Conservation (phyloP, 2,888 invertebrate species). For the Napeogenes inachia region DNA sequence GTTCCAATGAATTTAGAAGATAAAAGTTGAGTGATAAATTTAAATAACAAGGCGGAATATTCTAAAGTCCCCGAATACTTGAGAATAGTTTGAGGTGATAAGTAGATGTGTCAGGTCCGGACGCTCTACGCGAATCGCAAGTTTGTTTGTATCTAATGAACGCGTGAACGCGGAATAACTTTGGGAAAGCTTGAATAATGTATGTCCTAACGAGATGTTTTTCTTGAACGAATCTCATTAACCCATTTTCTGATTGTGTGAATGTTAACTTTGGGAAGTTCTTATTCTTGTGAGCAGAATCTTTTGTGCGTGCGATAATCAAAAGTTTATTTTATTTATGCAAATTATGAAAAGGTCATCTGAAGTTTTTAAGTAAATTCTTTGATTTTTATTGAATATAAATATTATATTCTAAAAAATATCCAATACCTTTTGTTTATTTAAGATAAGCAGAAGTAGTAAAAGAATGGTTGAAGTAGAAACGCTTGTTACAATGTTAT, state of each 20-base stretch:
- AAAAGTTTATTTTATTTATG: conserved; percentile 37
- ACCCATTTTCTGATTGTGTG: conserved; percentile 75
- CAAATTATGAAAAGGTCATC: conserved; percentile 36
- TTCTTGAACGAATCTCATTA: conserved; percentile 77
- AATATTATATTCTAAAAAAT: not conserved
- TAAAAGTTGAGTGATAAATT: conserved; percentile 78
- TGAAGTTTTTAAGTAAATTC: not conserved
- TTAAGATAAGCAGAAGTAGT: no score
- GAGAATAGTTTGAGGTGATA: conserved; percentile 72
- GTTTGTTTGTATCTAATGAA: conserved; percentile 72
- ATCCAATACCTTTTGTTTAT: no score
- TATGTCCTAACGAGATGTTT: conserved; percentile 77
- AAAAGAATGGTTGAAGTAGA: no score
- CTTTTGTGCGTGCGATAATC: conserved; percentile 63
- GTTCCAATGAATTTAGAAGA: conserved; percentile 75
- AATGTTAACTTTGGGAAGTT: conserved; percentile 72
- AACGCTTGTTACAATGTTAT: no score
- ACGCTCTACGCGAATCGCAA: conserved; percentile 60
- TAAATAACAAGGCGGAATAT: conserved; percentile 67
- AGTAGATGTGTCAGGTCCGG: conserved; percentile 62
- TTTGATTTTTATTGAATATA: not conserved
- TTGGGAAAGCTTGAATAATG: conserved; percentile 75
- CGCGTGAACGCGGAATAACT: conserved; percentile 76
- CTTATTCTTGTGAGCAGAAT: conserved; percentile 58
- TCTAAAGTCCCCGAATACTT: conserved; percentile 64